Conservation (phyloP, 2,888 invertebrate genomes). For the Chesias legatella region DNA sequence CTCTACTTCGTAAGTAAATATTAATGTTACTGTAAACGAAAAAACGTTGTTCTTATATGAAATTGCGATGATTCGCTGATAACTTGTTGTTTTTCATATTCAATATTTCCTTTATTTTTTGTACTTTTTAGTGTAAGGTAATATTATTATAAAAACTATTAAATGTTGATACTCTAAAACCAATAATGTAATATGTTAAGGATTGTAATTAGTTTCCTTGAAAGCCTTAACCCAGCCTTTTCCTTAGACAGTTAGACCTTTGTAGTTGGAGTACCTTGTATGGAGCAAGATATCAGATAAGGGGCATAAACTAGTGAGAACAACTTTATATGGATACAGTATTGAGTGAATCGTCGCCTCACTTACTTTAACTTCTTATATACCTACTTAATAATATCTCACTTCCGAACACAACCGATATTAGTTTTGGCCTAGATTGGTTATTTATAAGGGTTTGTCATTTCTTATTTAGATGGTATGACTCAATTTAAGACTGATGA, state of each 20-base stretch:
- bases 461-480: conserved; percentile 77
- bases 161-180: conserved; percentile 80
- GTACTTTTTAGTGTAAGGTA: conserved; percentile 79
- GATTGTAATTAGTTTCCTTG: conserved; percentile 75
- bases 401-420: conserved; percentile 48
- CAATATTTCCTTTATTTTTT: conserved; percentile 81
- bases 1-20: conserved; percentile 60
- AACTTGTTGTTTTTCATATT: conserved; percentile 79
- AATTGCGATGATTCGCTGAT: conserved; percentile 73
- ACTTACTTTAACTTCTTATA: conserved; percentile 42
- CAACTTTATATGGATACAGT: conserved; percentile 30
- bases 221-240: conserved; percentile 77
- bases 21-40: conserved; percentile 75
- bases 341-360: conserved; percentile 48
- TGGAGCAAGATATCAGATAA: conserved; percentile 40
- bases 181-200: conserved; percentile 74
- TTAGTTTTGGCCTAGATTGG: conserved; percentile 72
- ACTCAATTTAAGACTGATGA: conserved; percentile 82
- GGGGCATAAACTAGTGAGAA: conserved; percentile 31
- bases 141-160: conserved; percentile 78
- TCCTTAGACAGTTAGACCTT: conserved; percentile 68
- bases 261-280: conserved; percentile 34
- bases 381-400: conserved; percentile 42
- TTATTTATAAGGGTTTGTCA: conserved; percentile 71
- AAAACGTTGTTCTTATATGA: conserved; percentile 79